phyloP scores from a whole-genome alignment of 2,888 invertebrate genomes.

The Lepetodrilus schrolli region DNA sequence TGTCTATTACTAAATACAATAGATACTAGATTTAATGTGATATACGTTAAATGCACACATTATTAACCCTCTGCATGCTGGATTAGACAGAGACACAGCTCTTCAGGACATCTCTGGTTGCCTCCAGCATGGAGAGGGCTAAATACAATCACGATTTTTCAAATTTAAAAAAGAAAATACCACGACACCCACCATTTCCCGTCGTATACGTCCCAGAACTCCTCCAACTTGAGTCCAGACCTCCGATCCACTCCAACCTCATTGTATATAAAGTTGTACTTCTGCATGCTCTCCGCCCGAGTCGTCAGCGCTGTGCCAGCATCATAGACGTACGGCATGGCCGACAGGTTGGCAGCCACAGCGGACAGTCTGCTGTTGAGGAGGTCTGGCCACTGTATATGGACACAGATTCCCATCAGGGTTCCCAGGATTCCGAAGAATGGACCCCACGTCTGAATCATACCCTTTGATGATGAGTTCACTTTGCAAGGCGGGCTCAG shows the following conservation, averaged over 20 bases:
- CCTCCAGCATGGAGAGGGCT: too few species aligned
- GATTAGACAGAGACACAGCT: too few species aligned
- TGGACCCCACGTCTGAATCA: conserved; percentile 6
- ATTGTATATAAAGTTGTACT: conserved; percentile 52
- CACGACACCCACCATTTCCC: conserved; percentile 73
- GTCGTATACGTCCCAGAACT: conserved; percentile 73
- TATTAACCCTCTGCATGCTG: too few species aligned
- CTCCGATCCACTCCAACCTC: conserved; percentile 61
- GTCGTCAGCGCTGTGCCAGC: conserved; percentile 38
- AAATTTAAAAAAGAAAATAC: too few species aligned
- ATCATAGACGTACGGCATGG: conserved; percentile 47
- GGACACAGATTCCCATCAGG: conserved; percentile 13
- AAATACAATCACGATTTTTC: too few species aligned
- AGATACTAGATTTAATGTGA: too few species aligned
- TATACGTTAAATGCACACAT: too few species aligned
- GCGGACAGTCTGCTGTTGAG: not conserved
- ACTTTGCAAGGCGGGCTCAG: not conserved
- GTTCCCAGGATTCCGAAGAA: not conserved
- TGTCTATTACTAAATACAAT: too few species aligned
- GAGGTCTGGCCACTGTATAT: not conserved
- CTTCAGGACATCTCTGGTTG: too few species aligned
- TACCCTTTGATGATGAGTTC: not conserved
- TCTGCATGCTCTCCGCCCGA: conserved; percentile 55
- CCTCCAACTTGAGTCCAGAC: conserved; percentile 60
- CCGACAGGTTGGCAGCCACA: not conserved